Percentiles rank a stretch among this genome's conserved stretches.
phyloP scores from a whole-genome alignment of 53 echinoderm and acorn worm genomes.

The Mesocentrotus franciscanus region DNA sequence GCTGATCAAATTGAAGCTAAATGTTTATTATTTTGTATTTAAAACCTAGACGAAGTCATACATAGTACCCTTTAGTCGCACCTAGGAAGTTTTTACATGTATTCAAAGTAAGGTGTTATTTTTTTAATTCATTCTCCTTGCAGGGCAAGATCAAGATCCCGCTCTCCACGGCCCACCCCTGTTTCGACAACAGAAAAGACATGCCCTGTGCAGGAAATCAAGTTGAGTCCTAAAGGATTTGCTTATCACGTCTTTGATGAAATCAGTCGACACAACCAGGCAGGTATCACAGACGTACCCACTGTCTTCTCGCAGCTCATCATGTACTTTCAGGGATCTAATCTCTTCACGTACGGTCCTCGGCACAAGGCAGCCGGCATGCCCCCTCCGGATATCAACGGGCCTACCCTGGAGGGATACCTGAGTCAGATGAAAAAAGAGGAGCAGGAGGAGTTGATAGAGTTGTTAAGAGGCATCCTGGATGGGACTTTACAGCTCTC shows the following conservation, averaged over 20 bases:
- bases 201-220: constrained; percentile 7
- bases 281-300: constrained; percentile 69
- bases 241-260: constrained; percentile 89
- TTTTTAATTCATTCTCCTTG: not conserved
- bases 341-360: constrained; percentile 86
- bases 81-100: not conserved
- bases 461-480: constrained; percentile 71
- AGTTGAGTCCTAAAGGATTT: constrained; percentile 86
- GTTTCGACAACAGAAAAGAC: not conserved
- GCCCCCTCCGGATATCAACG: constrained; percentile 76
- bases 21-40: not conserved
- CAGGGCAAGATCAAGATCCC: constrained; percentile 69
- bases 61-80: not conserved
- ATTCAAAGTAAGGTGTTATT: not conserved
- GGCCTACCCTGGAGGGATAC: constrained; percentile 76
- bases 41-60: no score
- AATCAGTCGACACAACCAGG: constrained; percentile 78
- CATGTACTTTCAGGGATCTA: constrained; percentile 91
- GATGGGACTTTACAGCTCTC: constrained; percentile 74
- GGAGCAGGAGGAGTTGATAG: constrained; percentile 81
- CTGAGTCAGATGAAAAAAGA: constrained; percentile 72
- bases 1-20: not conserved
- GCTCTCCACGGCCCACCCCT: constrained; percentile 44
- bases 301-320: constrained; percentile 76
- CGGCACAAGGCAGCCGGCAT: constrained; percentile 73